Conservation (phyloP, 2,888 invertebrate species). For the Cephus spinipes region DNA sequence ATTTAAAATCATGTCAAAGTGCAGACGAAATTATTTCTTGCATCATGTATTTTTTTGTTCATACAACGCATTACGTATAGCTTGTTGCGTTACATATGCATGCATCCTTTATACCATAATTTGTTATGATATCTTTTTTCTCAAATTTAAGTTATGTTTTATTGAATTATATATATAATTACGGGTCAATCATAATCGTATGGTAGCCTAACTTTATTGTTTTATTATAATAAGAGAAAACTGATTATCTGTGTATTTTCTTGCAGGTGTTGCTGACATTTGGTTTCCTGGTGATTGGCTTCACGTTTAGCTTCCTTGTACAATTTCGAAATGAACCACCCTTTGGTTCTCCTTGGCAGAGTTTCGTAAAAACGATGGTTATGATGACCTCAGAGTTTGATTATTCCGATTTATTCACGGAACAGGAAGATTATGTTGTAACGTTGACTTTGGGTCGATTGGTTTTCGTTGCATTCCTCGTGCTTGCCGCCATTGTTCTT, state of each 20-base stretch:
- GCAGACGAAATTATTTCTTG: too few species aligned
- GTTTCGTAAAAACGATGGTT: conserved; percentile 71
- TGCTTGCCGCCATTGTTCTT: conserved; percentile 71
- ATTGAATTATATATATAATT: too few species aligned
- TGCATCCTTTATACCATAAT: too few species aligned
- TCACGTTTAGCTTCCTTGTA: conserved; percentile 71
- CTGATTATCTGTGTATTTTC: conserved; percentile 1
- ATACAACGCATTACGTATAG: too few species aligned
- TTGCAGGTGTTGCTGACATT: conserved; percentile 69
- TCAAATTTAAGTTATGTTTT: too few species aligned
- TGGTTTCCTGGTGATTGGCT: conserved; percentile 70
- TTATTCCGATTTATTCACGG: conserved; percentile 68
- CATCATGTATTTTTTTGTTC: too few species aligned
- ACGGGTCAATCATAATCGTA: too few species aligned
- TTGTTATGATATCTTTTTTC: too few species aligned
- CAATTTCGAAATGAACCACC: conserved; percentile 69
- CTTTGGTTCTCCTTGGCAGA: conserved; percentile 69
- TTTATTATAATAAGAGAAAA: too few species aligned
- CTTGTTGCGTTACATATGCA: too few species aligned
- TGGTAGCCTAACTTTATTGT: too few species aligned
- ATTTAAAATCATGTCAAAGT: too few species aligned
- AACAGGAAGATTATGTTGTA: conserved; percentile 59
- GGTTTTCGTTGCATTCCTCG: conserved; percentile 69
- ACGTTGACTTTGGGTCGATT: conserved; percentile 68
- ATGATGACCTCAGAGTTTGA: conserved; percentile 75